phyloP scores from a whole-genome alignment of 2,888 invertebrate species.

The Mimas tiliae region DNA sequence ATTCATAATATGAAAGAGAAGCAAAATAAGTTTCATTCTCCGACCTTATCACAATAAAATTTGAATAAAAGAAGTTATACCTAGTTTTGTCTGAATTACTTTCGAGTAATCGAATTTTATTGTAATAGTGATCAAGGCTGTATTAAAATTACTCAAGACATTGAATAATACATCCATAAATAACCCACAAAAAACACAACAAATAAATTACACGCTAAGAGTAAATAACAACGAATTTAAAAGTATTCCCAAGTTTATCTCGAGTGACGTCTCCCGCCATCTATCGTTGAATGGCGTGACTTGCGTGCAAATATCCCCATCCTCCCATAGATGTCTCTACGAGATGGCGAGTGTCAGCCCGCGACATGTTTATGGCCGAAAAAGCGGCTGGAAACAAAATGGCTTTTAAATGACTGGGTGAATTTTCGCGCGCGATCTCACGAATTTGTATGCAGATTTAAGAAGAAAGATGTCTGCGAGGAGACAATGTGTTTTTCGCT shows the following conservation, averaged over 20 bases:
- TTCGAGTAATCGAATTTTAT: background rate
- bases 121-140: background rate
- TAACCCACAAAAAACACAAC: background rate
- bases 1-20: too few relatives aligned
- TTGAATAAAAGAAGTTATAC: too few relatives aligned
- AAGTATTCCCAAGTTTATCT: conserved; percentile 20
- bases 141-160: background rate
- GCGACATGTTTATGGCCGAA: conserved; percentile 76
- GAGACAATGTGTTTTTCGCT: conserved; percentile 71
- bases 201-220: background rate
- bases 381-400: conserved; percentile 75
- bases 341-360: conserved; percentile 59
- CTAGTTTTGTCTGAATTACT: background rate
- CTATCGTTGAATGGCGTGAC: conserved; percentile 52
- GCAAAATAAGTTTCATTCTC: too few relatives aligned
- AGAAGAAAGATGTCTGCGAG: conserved; percentile 71
- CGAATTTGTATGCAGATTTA: conserved; percentile 81
- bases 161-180: background rate
- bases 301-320: conserved; percentile 47
- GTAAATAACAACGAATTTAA: conserved; percentile 16
- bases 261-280: conserved; percentile 59
- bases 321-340: conserved; percentile 60
- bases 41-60: too few relatives aligned
- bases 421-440: conserved; percentile 77
- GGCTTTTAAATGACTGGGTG: conserved; percentile 80